phyloP scores from a whole-genome alignment of 1,140 invertebrate genomes.

The Ephestia elutella region DNA sequence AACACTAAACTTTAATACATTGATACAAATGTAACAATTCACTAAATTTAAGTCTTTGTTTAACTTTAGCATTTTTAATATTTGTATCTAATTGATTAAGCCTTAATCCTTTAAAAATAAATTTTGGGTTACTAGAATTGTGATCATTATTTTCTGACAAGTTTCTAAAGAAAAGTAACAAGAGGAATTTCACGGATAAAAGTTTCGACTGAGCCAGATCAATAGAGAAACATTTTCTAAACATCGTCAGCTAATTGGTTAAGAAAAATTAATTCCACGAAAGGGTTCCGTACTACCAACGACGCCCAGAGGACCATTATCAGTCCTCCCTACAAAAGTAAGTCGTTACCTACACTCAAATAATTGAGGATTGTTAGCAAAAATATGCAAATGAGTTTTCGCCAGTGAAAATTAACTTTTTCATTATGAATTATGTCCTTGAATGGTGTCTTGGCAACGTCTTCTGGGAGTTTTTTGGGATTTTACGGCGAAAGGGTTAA shows the following conservation, averaged over 20 bases:
- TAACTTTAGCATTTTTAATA: too few relatives aligned
- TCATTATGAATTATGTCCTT: slow-evolving; percentile 72
- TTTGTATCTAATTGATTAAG: too few relatives aligned
- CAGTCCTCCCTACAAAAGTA: slow-evolving; percentile 34
- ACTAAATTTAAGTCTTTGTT: too few relatives aligned
- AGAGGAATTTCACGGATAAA: too few relatives aligned
- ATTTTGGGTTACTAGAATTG: too few relatives aligned
- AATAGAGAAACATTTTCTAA: slow-evolving; percentile 41
- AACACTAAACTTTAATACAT: too few relatives aligned
- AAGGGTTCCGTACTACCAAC: slow-evolving; percentile 52
- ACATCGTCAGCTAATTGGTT: slow-evolving; percentile 60
- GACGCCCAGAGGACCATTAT: slow-evolving; percentile 51
- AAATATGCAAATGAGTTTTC: slow-evolving; percentile 68
- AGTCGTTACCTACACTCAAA: slow-evolving; percentile 45
- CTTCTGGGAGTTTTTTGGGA: slow-evolving; percentile 68
- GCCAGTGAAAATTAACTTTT: slow-evolving; percentile 71
- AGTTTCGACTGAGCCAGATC: slow-evolving; percentile 28
- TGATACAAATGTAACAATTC: too few relatives aligned
- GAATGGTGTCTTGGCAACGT: slow-evolving; percentile 51
- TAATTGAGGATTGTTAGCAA: slow-evolving; percentile 61
- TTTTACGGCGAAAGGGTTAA: slow-evolving; percentile 41
- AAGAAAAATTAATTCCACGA: slow-evolving; percentile 71
- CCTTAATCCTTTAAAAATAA: too few relatives aligned
- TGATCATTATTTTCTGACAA: too few relatives aligned
- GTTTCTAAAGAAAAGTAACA: too few relatives aligned